These are phyloP conservation scores for Notamacropus eugenii DNA, from an alignment of 2,797 vertebrate species.

Conservation along the genomic window DNA sequence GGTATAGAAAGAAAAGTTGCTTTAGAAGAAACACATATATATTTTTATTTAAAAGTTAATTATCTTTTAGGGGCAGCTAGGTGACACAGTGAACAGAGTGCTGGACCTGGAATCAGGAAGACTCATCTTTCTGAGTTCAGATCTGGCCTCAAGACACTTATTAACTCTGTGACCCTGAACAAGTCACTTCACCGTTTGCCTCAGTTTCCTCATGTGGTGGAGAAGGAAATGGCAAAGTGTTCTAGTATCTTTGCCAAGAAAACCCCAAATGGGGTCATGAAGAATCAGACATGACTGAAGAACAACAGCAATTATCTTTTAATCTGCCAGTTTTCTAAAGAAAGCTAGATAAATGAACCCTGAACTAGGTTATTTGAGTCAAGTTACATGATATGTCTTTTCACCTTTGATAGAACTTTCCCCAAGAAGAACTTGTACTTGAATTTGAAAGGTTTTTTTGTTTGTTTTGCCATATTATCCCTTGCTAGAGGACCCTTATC, in stretches of 20 bases:
- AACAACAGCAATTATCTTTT: background rate
- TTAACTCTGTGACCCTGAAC: background rate
- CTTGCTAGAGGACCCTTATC: background rate
- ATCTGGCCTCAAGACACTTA: background rate
- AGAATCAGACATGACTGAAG: background rate
- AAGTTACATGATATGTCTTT: background rate
- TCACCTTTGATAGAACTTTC: background rate
- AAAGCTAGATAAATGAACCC: background rate
- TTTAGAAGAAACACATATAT: background rate
- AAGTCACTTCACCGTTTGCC: background rate
- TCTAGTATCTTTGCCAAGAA: background rate
- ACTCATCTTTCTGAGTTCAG: background rate
- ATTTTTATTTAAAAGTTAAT: conserved; percentile 4
- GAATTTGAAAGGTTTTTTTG: background rate
- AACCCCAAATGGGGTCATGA: background rate
- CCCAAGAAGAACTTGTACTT: background rate
- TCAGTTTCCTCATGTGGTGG: background rate
- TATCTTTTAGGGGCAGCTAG: conserved; percentile 10
- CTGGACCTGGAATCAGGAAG: background rate
- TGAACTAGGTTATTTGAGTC: background rate
- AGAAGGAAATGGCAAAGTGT: background rate
- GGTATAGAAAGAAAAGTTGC: background rate
- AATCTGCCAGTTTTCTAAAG: background rate
- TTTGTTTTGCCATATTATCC: background rate
- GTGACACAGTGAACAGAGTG: background rate